Base-by-base conservation (phyloP, 2,797 vertebrate genomes). In the Gila robusta region DNA sequence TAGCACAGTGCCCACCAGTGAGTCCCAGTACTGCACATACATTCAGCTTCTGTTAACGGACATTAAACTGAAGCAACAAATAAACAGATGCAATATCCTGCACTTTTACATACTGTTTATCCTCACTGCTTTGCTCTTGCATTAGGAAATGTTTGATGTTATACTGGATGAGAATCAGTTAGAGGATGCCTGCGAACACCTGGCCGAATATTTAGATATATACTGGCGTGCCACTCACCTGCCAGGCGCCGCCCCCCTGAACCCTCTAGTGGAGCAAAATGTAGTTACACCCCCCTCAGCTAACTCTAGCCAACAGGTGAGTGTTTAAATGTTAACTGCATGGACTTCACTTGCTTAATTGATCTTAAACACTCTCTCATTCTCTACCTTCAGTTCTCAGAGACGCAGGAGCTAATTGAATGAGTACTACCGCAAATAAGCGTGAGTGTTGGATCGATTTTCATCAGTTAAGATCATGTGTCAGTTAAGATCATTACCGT, bases 121-220 rank as follows among this genome's bases (percentile, higher is more conserved):
- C 26, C 54, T 49, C 17, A 78, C 12, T 73, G 26, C 0, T 70
- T 64, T 74, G 23, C 49, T 32, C 2, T 79, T 14, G 1, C 69
- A 14, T 85, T 81, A 99, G 98, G 98, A 99, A 91, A 97, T 98
- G 92, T 99, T 99, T 82, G 98, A 99, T 9, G 97, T 99, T 70
- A 98, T 98, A 91, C 93, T 99, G 94, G 98, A 99, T 56, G 98
- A 99, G 92, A 99, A 99, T 94, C 98, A 99, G 93, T 93, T 99
- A 89, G 98, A 99, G 79, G 98, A 99, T 0, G 97, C 98, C 21
- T 99, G 98, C 6, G 98, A 99, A 91, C 98, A 99, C 91, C 93
- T 99, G 80, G 96, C 98, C 0, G 98, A 99, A 88, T 98, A 98
- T 90, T 94, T 99, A 88, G 98, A 99, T 89, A 97, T 98, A 74